Evolutionary conservation across 2,888 invertebrate genomes (phyloP).

Genomic region (Ischnura elegans): DNA sequence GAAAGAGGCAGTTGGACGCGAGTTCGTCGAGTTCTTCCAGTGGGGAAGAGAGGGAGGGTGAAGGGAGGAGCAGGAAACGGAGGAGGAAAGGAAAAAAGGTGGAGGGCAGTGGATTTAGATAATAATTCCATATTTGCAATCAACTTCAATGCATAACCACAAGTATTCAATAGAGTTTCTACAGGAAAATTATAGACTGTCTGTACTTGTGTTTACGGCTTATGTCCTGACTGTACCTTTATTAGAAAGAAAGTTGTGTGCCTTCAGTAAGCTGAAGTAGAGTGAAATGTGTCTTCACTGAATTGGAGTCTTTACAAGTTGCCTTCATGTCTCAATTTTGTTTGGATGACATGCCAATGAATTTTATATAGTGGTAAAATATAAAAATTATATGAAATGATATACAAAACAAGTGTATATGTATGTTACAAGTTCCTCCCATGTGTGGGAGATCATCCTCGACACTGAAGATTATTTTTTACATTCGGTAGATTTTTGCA

Average conservation of each 20-base stretch:
- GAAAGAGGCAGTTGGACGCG: slow-evolving; percentile 61
- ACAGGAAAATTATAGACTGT: slow-evolving; percentile 5
- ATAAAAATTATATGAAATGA: slow-evolving; percentile 37
- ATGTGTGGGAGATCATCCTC: background rate
- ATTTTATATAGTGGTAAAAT: slow-evolving; percentile 1
- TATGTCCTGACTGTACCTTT: slow-evolving; percentile 29
- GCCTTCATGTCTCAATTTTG: slow-evolving; percentile 57
- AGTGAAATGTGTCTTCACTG: background rate
- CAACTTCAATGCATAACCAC: slow-evolving; percentile 16
- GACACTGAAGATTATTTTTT: slow-evolving; percentile 51
- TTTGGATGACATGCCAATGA: slow-evolving; percentile 48
- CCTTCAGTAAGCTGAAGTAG: slow-evolving; percentile 55
- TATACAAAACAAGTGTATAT: background rate
- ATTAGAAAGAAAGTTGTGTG: slow-evolving; percentile 58
- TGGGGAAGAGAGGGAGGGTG: background rate
- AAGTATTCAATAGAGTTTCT: slow-evolving; percentile 48
- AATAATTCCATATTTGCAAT: slow-evolving; percentile 27
- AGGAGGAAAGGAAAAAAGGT: slow-evolving; percentile 34
- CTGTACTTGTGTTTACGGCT: slow-evolving; percentile 27
- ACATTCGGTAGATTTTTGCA: slow-evolving; percentile 56
- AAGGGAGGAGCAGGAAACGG: slow-evolving; percentile 1
- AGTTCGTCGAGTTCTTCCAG: slow-evolving; percentile 34
- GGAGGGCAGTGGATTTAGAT: slow-evolving; percentile 32
- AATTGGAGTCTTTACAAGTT: slow-evolving; percentile 17
- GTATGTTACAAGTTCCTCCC: no score